Evolutionary conservation across 2,113 vertebrate genomes (phyloP).

Genomic region (Myanophis thanlyinensis): DNA sequence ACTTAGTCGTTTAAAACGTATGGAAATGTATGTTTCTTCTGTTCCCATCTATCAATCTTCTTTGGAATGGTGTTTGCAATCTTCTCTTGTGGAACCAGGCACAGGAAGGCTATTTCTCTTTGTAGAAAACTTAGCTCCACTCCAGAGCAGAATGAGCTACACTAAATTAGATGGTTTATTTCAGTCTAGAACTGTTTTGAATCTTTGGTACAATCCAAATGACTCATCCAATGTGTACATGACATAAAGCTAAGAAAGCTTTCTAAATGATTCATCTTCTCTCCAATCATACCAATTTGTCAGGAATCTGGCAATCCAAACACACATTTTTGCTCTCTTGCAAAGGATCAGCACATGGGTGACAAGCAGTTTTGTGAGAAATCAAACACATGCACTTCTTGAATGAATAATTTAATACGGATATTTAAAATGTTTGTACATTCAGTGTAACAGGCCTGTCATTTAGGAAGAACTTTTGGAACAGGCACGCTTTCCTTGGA

Average conservation of each 20-base stretch:
- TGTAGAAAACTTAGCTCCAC: no score
- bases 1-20: neutral
- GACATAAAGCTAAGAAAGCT: constrained; percentile 25
- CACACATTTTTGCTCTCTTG: constrained; percentile 2
- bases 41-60: neutral
- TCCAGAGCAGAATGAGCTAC: neutral
- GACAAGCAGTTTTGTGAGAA: neutral
- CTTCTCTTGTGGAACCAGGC: neutral
- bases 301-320: neutral
- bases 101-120: neutral
- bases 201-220: neutral
- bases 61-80: neutral
- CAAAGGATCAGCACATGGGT: neutral
- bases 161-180: neutral
- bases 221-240: neutral
- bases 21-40: neutral
- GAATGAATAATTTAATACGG: neutral
- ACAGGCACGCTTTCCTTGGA: neutral
- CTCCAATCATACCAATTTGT: neutral
- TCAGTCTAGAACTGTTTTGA: neutral
- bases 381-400: neutral
- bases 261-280: neutral
- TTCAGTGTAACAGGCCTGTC: neutral
- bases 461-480: neutral
- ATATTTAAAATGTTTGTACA: neutral